Conservation (phyloP, 2,113 vertebrate species). For the Lophius piscatorius region DNA sequence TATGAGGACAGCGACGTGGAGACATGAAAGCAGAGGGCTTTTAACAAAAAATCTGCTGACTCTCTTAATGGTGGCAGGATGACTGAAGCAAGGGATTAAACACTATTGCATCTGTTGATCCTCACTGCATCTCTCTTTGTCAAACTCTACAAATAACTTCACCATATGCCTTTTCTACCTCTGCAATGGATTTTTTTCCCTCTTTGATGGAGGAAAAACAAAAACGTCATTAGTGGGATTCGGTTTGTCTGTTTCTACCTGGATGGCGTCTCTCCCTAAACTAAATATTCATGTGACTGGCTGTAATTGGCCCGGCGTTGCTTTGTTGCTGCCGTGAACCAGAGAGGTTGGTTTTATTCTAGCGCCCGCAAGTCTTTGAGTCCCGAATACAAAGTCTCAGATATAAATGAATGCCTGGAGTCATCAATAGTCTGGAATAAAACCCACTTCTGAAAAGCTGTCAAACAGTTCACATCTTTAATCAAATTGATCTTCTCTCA, state of each 20-base stretch:
- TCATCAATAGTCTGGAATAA: background rate
- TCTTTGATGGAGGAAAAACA: background rate
- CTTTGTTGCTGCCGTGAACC: slow-evolving; percentile 23
- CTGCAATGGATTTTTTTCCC: slow-evolving; percentile 6
- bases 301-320: slow-evolving; percentile 22
- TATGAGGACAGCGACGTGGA: slow-evolving; percentile 15
- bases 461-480: background rate
- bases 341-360: slow-evolving; percentile 14
- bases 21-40: slow-evolving; percentile 19
- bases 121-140: background rate
- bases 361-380: background rate
- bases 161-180: background rate
- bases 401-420: background rate
- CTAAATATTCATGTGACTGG: slow-evolving; percentile 16
- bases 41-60: slow-evolving; percentile 26
- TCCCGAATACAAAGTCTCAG: slow-evolving; percentile 1
- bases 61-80: slow-evolving; percentile 8
- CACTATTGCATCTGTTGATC: slow-evolving; percentile 29
- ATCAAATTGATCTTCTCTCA: background rate
- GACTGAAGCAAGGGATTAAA: slow-evolving; percentile 43
- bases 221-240: background rate
- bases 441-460: background rate
- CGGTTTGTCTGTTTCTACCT: slow-evolving; percentile 31
- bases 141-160: background rate
- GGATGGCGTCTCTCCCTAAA: slow-evolving; percentile 8